Evolutionary conservation across 1,140 invertebrate genomes (phyloP).

Genomic region (Drosophila mauritiana): DNA sequence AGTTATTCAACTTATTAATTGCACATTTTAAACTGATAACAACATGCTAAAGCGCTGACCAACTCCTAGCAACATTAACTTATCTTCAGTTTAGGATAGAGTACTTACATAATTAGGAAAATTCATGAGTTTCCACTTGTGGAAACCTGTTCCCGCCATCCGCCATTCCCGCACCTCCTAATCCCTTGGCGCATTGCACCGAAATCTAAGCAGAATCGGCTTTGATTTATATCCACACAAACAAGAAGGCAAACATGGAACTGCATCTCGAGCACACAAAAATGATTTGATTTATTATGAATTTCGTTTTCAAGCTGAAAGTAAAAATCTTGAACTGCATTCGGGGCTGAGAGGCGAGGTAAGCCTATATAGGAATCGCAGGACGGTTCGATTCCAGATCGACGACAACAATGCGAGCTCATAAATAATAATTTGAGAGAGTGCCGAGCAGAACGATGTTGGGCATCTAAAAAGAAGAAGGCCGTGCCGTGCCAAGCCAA

Average conservation of each 20-base stretch:
- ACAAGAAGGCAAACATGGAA: slow-evolving; percentile 41
- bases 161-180: slow-evolving; percentile 18
- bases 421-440: slow-evolving; percentile 78
- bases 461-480: slow-evolving; percentile 37
- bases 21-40: too few species aligned
- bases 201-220: slow-evolving; percentile 53
- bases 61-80: too few species aligned
- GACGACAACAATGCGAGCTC: slow-evolving; percentile 79
- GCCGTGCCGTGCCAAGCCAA: slow-evolving; percentile 2
- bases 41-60: too few species aligned
- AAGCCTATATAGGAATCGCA: slow-evolving; percentile 25
- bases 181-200: slow-evolving; percentile 61
- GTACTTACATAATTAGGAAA: background rate
- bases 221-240: slow-evolving; percentile 65
- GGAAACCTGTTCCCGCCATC: slow-evolving; percentile 24
- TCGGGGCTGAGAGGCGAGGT: slow-evolving; percentile 9
- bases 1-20: too few species aligned
- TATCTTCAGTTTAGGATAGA: too few species aligned
- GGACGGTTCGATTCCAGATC: slow-evolving; percentile 64
- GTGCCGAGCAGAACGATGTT: slow-evolving; percentile 33
- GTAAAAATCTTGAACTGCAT: slow-evolving; percentile 67
- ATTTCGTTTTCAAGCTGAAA: slow-evolving; percentile 75
- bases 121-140: slow-evolving; percentile 7
- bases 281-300: slow-evolving; percentile 55
- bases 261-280: slow-evolving; percentile 40